phyloP scores from a whole-genome alignment of 2,888 invertebrate genomes.

The Trissolcus japonicus region DNA sequence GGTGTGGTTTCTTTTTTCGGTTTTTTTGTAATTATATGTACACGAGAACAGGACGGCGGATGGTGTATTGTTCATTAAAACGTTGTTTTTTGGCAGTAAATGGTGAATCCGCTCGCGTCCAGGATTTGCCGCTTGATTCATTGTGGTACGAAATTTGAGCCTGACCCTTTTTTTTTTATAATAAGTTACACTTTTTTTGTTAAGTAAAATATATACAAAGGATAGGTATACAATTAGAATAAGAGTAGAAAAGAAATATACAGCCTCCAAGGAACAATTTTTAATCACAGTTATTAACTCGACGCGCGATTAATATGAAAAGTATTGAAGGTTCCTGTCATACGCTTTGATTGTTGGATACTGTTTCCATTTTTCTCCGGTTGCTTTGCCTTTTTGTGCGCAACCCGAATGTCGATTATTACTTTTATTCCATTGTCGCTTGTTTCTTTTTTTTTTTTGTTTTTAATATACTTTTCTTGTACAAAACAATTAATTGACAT shows the following conservation, averaged over 20 bases:
- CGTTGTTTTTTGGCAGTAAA: constrained; percentile 32
- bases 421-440: neutral
- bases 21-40: constrained; percentile 1
- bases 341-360: constrained; percentile 26
- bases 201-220: constrained; percentile 29
- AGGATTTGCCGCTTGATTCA: neutral
- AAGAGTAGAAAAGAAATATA: constrained; percentile 47
- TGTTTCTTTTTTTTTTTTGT: constrained; percentile 8
- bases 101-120: constrained; percentile 10
- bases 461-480: neutral
- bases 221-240: constrained; percentile 33
- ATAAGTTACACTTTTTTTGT: constrained; percentile 37
- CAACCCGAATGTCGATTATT: neutral
- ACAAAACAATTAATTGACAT: constrained; percentile 24
- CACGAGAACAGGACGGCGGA: no score
- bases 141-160: constrained; percentile 7
- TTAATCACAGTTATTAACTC: constrained; percentile 49
- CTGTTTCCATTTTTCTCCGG: constrained; percentile 6
- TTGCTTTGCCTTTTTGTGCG: constrained; percentile 1
- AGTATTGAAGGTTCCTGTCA: constrained; percentile 17
- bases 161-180: constrained; percentile 23
- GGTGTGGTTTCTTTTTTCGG: constrained; percentile 27
- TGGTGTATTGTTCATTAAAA: no score
- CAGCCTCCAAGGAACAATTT: constrained; percentile 50
- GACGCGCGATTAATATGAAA: constrained; percentile 35